Base-by-base conservation (phyloP, 2,888 invertebrate genomes). In the Zeuzera pyrina region DNA sequence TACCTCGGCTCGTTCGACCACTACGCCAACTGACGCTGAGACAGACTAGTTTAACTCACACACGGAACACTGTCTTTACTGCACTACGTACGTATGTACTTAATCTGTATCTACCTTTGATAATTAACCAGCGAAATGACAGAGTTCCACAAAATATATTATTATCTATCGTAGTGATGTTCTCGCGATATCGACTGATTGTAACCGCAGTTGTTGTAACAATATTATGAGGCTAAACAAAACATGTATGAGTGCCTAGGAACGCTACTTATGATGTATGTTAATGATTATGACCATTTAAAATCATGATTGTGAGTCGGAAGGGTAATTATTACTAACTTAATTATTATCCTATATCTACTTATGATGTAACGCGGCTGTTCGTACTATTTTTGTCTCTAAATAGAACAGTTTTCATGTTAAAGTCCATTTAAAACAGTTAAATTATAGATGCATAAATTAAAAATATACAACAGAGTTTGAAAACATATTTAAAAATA, bases 1-100 rank as follows among this genome's bases (percentile, higher is more conserved):
- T 99, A 98, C 85, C 88, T 99, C 70, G 96, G 97, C 52, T 97
- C 97, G 13, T 98, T 98, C 81, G 97, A 98, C 85, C 97, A 98
- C 78, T 95, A 95, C 84, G 89, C 94, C 70, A 93, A 92, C 87
- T 93, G 89, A 91, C 83, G 72, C 55, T 81, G 78, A 81, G 78
- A 78, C 57, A 50, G 61, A 52, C 83, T 84, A 46, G 79, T 84
- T 50, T 84, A 71, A 69, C 40, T 44, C 30, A 41, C 43, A 36
- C 33, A 38, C 34, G 39, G 46, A 45, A 49, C 59, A 31, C 54
- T 57, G 56, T 54, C 53, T 41, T 30, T 36, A 36, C 35, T 42
- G 39, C 39, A 16, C 30, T 36, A 33, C 36, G 34, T 42, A 42
- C 41, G 39, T 53, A 49, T 51, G 63, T 70, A 70, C 69, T 68